A percentile compares a stretch with the other conserved stretches of the same genome.
These are phyloP conservation scores for Macropus fuliginosus DNA, from an alignment of 2,797 vertebrate species.

Conservation along the genomic window DNA sequence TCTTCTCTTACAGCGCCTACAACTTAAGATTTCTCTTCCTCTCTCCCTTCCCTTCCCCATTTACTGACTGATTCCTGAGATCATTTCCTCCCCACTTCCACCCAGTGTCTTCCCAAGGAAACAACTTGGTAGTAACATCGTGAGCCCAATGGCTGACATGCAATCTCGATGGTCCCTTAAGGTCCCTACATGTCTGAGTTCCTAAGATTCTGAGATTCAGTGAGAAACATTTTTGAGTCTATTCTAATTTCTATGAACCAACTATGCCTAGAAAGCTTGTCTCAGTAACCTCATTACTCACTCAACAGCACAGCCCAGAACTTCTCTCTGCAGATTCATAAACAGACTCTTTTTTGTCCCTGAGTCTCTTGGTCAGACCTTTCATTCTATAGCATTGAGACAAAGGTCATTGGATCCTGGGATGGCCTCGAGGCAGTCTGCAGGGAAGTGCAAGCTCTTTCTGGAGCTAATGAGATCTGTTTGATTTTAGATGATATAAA, in stretches of 20 bases:
- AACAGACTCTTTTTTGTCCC: conserved; percentile 38
- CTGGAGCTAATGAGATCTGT: conserved; percentile 39
- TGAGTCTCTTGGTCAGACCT: conserved; percentile 62
- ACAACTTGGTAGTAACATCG: neutral
- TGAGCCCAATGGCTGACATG: neutral
- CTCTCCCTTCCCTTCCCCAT: neutral
- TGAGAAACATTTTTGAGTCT: conserved; percentile 5
- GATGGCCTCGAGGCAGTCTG: neutral
- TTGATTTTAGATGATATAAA: conserved; percentile 36
- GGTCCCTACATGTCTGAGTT: neutral
- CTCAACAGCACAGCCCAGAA: conserved; percentile 38
- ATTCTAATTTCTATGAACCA: conserved; percentile 24
- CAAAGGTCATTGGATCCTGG: neutral
- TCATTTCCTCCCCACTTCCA: neutral
- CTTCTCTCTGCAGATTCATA: conserved; percentile 28
- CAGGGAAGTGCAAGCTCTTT: conserved; percentile 28
- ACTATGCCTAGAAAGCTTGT: conserved; percentile 18
- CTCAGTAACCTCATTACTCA: neutral
- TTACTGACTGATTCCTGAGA: neutral
- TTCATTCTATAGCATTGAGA: conserved; percentile 59
- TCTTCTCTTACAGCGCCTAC: neutral
- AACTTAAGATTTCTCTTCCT: neutral
- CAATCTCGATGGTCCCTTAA: neutral
- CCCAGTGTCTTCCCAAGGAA: neutral
- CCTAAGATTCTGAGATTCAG: conserved; percentile 1